Conservation (phyloP, 2,888 invertebrate species). For the Machimus rusticus region DNA sequence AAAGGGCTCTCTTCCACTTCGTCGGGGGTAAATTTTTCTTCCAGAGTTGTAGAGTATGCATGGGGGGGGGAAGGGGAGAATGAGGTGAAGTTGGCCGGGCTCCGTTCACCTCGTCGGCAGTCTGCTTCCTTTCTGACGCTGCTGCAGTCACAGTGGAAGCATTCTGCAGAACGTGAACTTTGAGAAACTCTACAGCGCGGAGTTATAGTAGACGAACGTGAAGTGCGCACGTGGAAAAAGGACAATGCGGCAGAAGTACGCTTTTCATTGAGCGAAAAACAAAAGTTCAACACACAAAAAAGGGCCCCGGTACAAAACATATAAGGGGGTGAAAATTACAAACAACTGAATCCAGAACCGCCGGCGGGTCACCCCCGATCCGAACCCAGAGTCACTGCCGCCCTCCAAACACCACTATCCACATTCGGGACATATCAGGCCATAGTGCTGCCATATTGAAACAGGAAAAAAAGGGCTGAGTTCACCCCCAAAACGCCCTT, state of each 20-base stretch:
- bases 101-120: not conserved
- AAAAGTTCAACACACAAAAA: constrained; percentile 28
- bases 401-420: not conserved
- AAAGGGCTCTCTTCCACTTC: not conserved
- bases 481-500: not conserved
- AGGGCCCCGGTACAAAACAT: not conserved
- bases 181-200: not conserved
- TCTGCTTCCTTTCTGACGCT: constrained; percentile 8
- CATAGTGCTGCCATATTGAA: constrained; percentile 20
- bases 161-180: constrained; percentile 23
- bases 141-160: constrained; percentile 6
- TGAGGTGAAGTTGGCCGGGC: not conserved
- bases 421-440: not conserved
- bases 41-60: not conserved
- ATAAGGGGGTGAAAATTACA: constrained; percentile 9
- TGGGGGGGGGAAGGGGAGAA: too few species aligned
- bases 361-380: not conserved
- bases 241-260: constrained; percentile 27
- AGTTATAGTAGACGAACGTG: constrained; percentile 19
- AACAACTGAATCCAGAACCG: not conserved
- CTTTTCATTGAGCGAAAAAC: constrained; percentile 25
- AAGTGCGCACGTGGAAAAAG: constrained; percentile 16
- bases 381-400: not conserved
- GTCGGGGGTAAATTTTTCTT: not conserved
- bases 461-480: not conserved